Base-by-base conservation (phyloP, 2,888 invertebrate genomes). In the Pollenia angustigena region DNA sequence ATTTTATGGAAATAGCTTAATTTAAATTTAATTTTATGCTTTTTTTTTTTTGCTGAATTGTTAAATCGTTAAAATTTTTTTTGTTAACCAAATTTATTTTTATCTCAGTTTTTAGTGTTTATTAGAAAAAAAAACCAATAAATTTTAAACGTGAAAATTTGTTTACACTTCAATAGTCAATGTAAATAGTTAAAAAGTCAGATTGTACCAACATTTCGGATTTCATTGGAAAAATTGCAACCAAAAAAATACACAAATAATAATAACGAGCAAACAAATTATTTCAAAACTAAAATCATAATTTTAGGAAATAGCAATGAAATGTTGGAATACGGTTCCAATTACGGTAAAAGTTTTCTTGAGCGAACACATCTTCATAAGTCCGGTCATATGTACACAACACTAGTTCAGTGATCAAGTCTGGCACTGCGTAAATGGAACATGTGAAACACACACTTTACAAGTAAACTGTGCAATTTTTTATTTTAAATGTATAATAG, bases 91-190 rank as follows among this genome's bases (percentile, higher is more conserved):
- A 32, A 6, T 32, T 60, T 48, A 32, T 66, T 62, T 6, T 11
- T 12, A 42, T 11, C 16, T 8, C 14, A 56, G 58, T 58, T 14
- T 23, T 66, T 7, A 4, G 12, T 40, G 10, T 58, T 56, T 56
- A 23, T 64, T 66, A 16, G 44, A 78, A 46, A 23, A 71, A 71
- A 11, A 0, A 12, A 10, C 4, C 9, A n/a, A 11, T 32, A 40
- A 50, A 68, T 48, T 54, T 64, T 72, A 40, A 46, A 66, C 44
- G 58, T 82, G 68, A 50, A 75, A 82, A 60, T 60, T 62, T 60
- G 32, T 69, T 81, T 52, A 82, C 81, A 75, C 75, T 75, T 75
- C 81, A 68, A 68, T 69, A 69, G 58, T 52, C 58, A 75, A 60
- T 75, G 23, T 56, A 16, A 16, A 66, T 44, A 52, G 14, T 42